phyloP scores from a whole-genome alignment of 2,888 invertebrate species.

The Notodonta dromedarius region DNA sequence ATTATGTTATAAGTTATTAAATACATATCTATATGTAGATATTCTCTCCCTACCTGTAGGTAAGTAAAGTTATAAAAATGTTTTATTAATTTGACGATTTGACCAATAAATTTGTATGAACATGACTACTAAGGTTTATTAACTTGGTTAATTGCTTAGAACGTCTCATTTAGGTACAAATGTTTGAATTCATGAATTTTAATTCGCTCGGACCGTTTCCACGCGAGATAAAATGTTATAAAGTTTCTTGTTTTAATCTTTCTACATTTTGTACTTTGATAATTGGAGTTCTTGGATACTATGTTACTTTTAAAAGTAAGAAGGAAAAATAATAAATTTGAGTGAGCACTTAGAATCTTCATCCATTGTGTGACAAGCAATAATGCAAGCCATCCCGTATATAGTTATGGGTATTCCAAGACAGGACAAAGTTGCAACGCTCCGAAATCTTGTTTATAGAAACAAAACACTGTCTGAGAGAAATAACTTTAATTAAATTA shows the following conservation, averaged over 20 bases:
- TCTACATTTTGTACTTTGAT: conserved; percentile 17
- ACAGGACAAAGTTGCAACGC: conserved; percentile 46
- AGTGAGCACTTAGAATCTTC: conserved; percentile 15
- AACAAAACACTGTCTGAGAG: conserved; percentile 41
- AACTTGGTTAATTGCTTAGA: conserved; percentile 34
- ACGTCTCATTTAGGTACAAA: conserved; percentile 27
- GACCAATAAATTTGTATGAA: conserved; percentile 11
- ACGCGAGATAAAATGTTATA: conserved; percentile 17
- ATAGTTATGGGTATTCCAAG: not conserved
- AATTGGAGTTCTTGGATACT: not conserved
- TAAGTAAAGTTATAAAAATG: conserved; percentile 5
- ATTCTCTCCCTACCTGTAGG: not conserved
- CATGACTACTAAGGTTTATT: conserved; percentile 30
- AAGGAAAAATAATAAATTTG: conserved; percentile 18
- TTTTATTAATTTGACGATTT: conserved; percentile 5
- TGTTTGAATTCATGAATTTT: conserved; percentile 37
- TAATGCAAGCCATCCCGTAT: not conserved
- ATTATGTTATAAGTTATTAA: too few species aligned
- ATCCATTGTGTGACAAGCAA: not conserved
- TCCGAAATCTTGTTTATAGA: conserved; percentile 50
- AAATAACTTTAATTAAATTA: conserved; percentile 71
- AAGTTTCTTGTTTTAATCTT: conserved; percentile 20
- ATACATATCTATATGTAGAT: too few species aligned
- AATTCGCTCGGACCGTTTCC: conserved; percentile 22
- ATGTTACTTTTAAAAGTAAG: not conserved